Base-by-base conservation (phyloP, 2,113 vertebrate species). In the Butorides virescens region DNA sequence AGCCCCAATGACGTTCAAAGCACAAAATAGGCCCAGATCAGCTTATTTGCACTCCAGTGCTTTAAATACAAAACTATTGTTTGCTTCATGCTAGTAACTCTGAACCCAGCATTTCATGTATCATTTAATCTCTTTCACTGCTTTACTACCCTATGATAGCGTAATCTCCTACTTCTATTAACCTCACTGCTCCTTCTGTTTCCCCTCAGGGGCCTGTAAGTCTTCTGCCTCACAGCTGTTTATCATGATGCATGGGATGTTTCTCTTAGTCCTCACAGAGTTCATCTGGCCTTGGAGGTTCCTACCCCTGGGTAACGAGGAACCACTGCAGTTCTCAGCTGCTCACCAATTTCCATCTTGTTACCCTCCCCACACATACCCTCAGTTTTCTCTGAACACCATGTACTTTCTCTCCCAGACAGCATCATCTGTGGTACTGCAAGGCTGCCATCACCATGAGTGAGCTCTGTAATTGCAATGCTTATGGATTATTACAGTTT, bases 311-410 rank as follows among this genome's bases (percentile, higher is more conserved):
- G 70, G 72, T 94, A 78, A 91, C 46, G 70, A 82, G 44, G 66
- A 74, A 96, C 47, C 88, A 82, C 22, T 61, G 30, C 62, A 90
- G 84, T 81, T 94, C 90, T 92, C 78, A 88, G 52, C 90, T 95
- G 66, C 70, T 91, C 86, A 91, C 83, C 81, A 76, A 6, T 34
- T 94, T 68, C 61, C 1, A 0, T 66, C 36, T 42, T 50, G 23
- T 75, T 77, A 37, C n/a, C 10, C 9, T 81, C 18, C 47, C 4
- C 46, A 20, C 13, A 26, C 1, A 4, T 21, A 15, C 7, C 44
- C 46, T 63, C 17, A 44, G 15, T 53, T 77, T 77, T 63, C 65
- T 70, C 42, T 78, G 13, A 53, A 72, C 29, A 39, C 16, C 6
- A 19, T 3, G 5, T 39, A 29, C 36, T 52, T 84, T 68, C 27